Conservation (phyloP, 2,113 vertebrate genomes). For the Brachypodius melanocephalos region DNA sequence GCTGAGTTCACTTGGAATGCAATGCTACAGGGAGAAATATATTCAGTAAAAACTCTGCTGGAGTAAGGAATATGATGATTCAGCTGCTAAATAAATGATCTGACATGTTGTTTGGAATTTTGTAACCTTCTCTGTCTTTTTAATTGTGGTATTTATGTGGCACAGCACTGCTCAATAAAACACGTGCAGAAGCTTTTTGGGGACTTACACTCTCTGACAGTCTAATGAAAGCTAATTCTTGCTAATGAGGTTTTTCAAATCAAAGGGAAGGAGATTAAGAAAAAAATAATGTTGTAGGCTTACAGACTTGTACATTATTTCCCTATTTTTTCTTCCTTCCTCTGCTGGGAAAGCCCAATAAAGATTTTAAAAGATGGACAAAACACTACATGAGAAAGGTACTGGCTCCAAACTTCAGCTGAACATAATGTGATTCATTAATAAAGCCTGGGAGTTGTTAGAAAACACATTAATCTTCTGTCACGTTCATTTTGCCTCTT, state of each 20-base stretch:
- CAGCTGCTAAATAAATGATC: background rate
- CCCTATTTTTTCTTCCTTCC: background rate
- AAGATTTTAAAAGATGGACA: background rate
- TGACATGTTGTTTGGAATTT: background rate
- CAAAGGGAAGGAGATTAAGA: background rate
- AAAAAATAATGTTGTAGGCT: background rate
- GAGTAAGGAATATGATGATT: background rate
- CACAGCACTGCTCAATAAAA: background rate
- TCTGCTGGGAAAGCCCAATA: background rate
- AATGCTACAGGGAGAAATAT: background rate
- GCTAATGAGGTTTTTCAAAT: constrained; percentile 8
- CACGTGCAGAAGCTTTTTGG: background rate
- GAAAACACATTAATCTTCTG: constrained; percentile 34
- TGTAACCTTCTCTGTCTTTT: background rate
- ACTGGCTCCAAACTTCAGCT: constrained; percentile 2
- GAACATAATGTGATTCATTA: constrained; percentile 8
- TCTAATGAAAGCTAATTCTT: constrained; percentile 5
- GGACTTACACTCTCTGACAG: background rate
- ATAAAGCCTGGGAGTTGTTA: constrained; percentile 2
- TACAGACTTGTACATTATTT: background rate
- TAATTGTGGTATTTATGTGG: background rate
- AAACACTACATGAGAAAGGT: background rate
- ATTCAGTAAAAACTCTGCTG: background rate
- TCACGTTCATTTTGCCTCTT: background rate
- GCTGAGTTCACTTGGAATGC: background rate